These are phyloP conservation scores for Rhinatrema bivittatum DNA, from an alignment of 2,797 vertebrate genomes.

Conservation along the genomic window DNA sequence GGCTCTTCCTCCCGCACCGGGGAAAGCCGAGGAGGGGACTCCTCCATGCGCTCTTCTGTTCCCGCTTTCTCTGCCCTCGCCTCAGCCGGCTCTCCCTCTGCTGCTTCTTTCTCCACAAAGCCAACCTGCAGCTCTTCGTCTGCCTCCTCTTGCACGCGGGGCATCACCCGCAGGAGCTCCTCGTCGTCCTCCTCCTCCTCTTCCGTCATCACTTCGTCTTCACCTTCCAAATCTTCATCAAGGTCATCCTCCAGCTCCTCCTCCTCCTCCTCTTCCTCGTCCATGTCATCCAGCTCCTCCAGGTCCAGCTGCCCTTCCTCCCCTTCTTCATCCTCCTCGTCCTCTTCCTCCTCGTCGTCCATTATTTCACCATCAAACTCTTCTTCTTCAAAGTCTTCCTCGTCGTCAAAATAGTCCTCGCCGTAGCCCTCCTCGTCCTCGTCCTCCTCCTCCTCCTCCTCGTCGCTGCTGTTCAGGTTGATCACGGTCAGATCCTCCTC, in stretches of 20 bases:
- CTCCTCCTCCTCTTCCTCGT: slow-evolving; percentile 47
- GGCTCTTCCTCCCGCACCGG: slow-evolving; percentile 11
- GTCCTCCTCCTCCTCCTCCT: slow-evolving; percentile 76
- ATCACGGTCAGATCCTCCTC: slow-evolving; percentile 59
- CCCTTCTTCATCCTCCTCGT: slow-evolving; percentile 64
- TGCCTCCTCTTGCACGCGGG: not conserved
- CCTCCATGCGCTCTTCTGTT: slow-evolving; percentile 51
- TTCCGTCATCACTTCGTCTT: slow-evolving; percentile 59
- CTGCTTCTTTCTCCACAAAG: too few relatives aligned
- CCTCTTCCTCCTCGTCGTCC: slow-evolving; percentile 49
- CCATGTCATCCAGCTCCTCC: slow-evolving; percentile 40
- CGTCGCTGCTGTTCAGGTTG: slow-evolving; percentile 84
- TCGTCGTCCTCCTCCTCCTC: slow-evolving; percentile 6
- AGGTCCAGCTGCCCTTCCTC: slow-evolving; percentile 62
- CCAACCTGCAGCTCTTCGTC: not conserved
- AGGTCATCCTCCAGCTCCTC: slow-evolving; percentile 46
- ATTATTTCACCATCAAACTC: slow-evolving; percentile 54
- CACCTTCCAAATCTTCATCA: slow-evolving; percentile 60
- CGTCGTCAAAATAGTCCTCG: slow-evolving; percentile 50
- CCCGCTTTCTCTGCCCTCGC: not conserved
- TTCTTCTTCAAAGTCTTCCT: slow-evolving; percentile 51
- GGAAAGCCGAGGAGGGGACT: slow-evolving; percentile 20
- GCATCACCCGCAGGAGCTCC: too few relatives aligned
- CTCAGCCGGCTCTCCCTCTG: not conserved
- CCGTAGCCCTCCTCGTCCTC: slow-evolving; percentile 58